Base-by-base conservation (phyloP, 2,797 vertebrate genomes). In the Myripristis jacobus region DNA sequence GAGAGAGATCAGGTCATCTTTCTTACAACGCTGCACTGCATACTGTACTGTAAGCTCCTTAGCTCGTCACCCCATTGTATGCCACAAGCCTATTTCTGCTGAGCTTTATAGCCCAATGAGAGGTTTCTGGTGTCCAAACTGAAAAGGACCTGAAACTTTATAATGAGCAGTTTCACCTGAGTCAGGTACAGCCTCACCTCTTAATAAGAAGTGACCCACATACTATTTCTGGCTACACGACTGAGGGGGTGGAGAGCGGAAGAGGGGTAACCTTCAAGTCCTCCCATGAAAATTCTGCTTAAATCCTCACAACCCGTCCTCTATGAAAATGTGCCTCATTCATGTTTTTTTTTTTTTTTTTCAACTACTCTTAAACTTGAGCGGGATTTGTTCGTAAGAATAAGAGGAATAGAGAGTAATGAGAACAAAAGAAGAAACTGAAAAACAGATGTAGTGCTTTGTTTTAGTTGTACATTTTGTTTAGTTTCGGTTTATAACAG, bases 151-250 rank as follows among this genome's bases (percentile, higher is more conserved):
- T 55, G 69, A 81, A 85, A 85, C 78, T 87, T 87, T 83, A 81
- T 88, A 89, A 88, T 85, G 84, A 88, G 81, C 60, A 50, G 25
- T 57, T 82, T 82, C 83, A 88, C 81, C 82, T 82, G 80, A 86
- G 78, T 83, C 75, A 75, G 79, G 80, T 76, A 53, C 73, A 79
- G 73, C 62, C 80, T 85, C 73, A 77, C 82, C 80, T 64, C 70
- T 79, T 85, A 82, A 84, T 77, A 79, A 77, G 52, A 75, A 75
- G 66, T 83, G 86, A 81, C 85, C 88, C 87, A 92, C 69, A 87
- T 89, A 66, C 82, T 68, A 52, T 70, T 81, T 66, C 27, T 56
- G 70, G 70, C 66, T 66, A 70, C 29, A 19, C 7, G 24, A 24
- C 22, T 22, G 9, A 36, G 57, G 69, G 76, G 64, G 44, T 15